Evolutionary conservation across 1,140 invertebrate genomes (phyloP).

Genomic region (Trissolcus basalis): DNA sequence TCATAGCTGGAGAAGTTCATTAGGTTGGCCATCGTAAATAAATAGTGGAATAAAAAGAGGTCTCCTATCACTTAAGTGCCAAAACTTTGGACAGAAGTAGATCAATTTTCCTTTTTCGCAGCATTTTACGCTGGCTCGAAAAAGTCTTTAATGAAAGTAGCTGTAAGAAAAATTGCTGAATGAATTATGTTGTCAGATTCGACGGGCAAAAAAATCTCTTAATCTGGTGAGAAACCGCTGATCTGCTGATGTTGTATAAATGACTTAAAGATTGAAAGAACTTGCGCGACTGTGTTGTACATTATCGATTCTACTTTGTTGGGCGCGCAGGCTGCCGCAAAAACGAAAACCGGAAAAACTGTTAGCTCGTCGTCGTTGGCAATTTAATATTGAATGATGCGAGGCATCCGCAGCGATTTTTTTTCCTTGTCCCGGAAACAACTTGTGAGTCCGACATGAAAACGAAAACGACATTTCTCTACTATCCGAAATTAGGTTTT

Average conservation of each 20-base stretch:
- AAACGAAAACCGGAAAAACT: conserved; percentile 24
- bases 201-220: conserved; percentile 50
- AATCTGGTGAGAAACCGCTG: conserved; percentile 55
- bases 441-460: conserved; percentile 5
- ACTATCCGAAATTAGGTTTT: neutral
- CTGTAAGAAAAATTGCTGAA: conserved; percentile 52
- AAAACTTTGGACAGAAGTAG: conserved; percentile 55
- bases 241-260: conserved; percentile 55
- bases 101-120: conserved; percentile 55
- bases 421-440: conserved; percentile 2
- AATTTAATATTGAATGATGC: conserved; percentile 48
- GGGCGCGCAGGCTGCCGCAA: conserved; percentile 25
- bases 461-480: conserved; percentile 9
- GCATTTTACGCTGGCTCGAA: conserved; percentile 49
- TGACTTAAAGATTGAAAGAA: conserved; percentile 51
- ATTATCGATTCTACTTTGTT: conserved; percentile 55
- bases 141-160: conserved; percentile 57
- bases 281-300: conserved; percentile 28
- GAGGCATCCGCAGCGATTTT: conserved; percentile 1
- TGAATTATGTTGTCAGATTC: conserved; percentile 52
- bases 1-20: conserved; percentile 45
- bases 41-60: conserved; percentile 45
- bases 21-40: conserved; percentile 47
- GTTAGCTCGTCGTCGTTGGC: conserved; percentile 20
- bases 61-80: conserved; percentile 50